Percentiles rank a stretch among this genome's conserved stretches.
Conservation (phyloP, 2,888 invertebrate genomes). For the Macrophya annulata region DNA sequence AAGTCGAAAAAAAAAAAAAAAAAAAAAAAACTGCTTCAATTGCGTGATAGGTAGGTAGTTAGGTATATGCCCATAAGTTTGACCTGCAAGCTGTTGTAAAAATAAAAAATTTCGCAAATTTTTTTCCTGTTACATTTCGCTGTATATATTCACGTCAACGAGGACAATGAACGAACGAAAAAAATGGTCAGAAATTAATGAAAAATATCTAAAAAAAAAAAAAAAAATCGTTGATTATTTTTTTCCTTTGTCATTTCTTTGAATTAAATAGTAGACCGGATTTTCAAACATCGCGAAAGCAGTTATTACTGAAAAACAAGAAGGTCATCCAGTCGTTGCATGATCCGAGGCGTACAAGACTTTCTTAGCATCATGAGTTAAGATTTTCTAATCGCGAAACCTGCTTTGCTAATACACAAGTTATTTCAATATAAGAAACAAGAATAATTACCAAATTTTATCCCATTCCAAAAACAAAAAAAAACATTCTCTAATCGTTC, state of each 20-base stretch:
- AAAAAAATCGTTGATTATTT: too few species aligned
- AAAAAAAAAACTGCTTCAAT: constrained; percentile 27
- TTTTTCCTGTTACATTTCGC: not conserved
- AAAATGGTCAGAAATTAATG: not conserved
- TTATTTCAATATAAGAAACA: not conserved
- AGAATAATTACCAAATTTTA: not conserved
- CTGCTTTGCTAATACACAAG: constrained; percentile 14
- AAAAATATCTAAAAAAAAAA: too few species aligned
- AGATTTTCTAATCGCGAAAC: constrained; percentile 38
- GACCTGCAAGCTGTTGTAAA: not conserved
- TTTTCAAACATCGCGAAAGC: not conserved
- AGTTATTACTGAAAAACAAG: not conserved
- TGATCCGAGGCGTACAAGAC: constrained; percentile 18
- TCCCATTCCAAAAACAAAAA: not conserved
- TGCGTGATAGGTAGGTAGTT: too few species aligned
- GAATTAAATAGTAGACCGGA: not conserved
- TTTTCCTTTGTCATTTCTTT: not conserved
- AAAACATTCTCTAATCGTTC: not conserved
- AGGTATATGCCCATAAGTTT: not conserved
- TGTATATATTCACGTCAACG: too few species aligned
- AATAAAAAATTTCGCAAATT: not conserved
- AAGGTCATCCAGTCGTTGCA: constrained; percentile 33
- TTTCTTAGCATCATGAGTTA: not conserved
- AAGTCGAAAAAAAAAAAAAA: too few species aligned
- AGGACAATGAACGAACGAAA: not conserved